Conservation (phyloP, 2,888 invertebrate genomes). For the Caenorhabditis becei region DNA sequence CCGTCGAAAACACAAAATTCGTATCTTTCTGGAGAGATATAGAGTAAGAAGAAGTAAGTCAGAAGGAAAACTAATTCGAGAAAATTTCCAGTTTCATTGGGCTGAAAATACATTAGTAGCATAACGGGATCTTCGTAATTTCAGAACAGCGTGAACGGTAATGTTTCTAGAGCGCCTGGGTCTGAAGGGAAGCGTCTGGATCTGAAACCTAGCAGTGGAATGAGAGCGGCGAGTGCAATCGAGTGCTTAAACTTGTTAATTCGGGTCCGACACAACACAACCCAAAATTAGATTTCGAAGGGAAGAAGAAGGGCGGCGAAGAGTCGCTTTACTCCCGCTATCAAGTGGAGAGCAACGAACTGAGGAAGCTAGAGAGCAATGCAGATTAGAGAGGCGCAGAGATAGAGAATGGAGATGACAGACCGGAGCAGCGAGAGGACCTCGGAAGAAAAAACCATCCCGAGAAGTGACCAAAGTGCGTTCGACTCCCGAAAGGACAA, state of each 20-base stretch:
- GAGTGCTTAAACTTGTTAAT: conserved; percentile 56
- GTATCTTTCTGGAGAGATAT: not conserved
- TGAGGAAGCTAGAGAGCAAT: conserved; percentile 10
- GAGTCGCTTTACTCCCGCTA: conserved; percentile 45
- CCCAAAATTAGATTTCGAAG: conserved; percentile 56
- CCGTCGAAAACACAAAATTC: conserved; percentile 11
- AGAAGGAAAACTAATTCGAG: not conserved
- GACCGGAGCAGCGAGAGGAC: conserved; percentile 20
- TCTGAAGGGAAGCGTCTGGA: not conserved
- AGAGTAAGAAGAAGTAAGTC: conserved; percentile 3
- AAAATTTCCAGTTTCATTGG: not conserved
- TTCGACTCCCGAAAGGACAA: conserved; percentile 47
- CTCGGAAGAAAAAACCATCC: conserved; percentile 46
- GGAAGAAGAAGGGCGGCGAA: conserved; percentile 11
- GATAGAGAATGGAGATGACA: conserved; percentile 32
- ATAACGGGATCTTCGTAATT: not conserved
- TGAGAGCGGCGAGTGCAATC: conserved; percentile 33
- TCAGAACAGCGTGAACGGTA: not conserved
- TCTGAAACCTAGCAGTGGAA: conserved; percentile 12
- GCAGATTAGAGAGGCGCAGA: conserved; percentile 35
- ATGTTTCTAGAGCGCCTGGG: not conserved
- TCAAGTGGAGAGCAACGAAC: conserved; percentile 45
- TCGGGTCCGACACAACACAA: conserved; percentile 39
- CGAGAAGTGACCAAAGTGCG: conserved; percentile 50
- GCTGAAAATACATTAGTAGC: too few species aligned